Evolutionary conservation across 2,888 invertebrate genomes (phyloP), one percentile per base, ranked within the genome.

Genomic region (Cosmorhoe ocellata): DNA sequence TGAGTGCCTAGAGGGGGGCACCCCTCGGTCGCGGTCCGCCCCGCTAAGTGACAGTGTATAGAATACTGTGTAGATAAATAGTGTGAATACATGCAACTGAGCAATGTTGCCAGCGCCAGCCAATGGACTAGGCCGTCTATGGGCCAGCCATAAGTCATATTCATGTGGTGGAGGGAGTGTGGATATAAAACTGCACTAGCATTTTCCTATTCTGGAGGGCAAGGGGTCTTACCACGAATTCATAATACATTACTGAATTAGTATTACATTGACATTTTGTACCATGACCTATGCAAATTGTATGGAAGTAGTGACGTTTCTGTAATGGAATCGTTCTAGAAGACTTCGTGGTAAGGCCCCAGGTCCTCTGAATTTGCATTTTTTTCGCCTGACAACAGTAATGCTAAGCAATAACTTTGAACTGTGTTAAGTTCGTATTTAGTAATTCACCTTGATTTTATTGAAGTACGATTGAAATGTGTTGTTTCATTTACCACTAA

Each of bases 1-100:
- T 94, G 93, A 93, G 88, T 79, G 78, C 28, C 31, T 34, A 71
- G 81, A 81, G 77, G 75, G 75, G 77, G 62, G 58, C 42, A 7
- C 36, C 24, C 32, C 66, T 24, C 67, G 66, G 62, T 58, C 66
- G 64, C 63, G 69, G 47, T 64, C 60, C 66, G 66, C 62, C 39
- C 34, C 42, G 37, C 13, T 42, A 44, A 48, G 48, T 48, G 52
- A 44, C 36, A 47, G 52, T 48, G 48, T 34, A 37, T 37, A 40
- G 7, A 38, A 43, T 43, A 41, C 44, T 48, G 48, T 48, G 43
- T 48, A 50, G 49, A 33, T 43, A 42, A 32, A 32, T 42, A 43
- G 27, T 30, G 47, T 39, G 42, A 43, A 38, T 12, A 40, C 12
- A 27, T 24, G 22, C 39, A 41, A 24, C 11, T 43, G 8, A 9